phyloP scores from a whole-genome alignment of 2,888 invertebrate species.

The Sialis fuliginosa region DNA sequence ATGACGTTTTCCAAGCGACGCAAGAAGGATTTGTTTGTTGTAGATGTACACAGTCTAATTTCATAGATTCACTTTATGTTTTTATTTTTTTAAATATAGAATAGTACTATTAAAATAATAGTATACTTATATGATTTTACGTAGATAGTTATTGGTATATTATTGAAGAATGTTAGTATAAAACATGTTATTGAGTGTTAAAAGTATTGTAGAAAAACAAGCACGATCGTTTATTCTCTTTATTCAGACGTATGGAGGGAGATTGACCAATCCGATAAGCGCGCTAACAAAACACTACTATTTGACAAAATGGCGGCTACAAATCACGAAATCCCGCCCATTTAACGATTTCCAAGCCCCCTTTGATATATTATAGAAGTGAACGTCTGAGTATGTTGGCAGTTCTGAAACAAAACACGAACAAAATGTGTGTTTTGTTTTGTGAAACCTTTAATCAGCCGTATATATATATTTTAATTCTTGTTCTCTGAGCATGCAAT shows the following conservation, averaged over 20 bases:
- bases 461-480: no score
- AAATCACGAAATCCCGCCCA: conserved; percentile 27
- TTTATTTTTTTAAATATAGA: no score
- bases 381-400: background rate
- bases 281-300: conserved; percentile 30
- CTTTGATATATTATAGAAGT: conserved; percentile 14
- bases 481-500: no score
- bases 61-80: no score
- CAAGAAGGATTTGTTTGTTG: background rate
- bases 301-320: conserved; percentile 34
- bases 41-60: no score
- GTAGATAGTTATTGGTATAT: no score
- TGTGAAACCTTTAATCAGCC: no score
- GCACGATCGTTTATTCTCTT: conserved; percentile 1
- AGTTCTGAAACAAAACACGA: background rate
- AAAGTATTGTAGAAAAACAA: background rate
- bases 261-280: conserved; percentile 30
- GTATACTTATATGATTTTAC: no score
- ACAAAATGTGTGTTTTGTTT: no score
- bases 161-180: no score
- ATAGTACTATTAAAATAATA: no score
- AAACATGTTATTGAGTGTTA: no score
- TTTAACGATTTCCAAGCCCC: conserved; percentile 27
- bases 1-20: background rate
- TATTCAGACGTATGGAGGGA: conserved; percentile 20